Conservation (phyloP, 2,113 vertebrate species). For the Calyptomena viridis region DNA sequence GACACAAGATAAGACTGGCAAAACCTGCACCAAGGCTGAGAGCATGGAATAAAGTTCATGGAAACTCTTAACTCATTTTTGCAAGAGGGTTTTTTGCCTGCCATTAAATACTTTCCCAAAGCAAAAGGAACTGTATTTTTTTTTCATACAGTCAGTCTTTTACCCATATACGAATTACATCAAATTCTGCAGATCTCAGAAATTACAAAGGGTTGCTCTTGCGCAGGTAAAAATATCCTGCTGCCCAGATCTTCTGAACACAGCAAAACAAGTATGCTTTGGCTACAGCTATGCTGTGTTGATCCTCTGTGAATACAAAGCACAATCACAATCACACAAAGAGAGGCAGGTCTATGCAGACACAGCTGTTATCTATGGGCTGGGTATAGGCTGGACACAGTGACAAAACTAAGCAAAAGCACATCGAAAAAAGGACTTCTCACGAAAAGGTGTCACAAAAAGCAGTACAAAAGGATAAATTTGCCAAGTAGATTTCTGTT, state of each 20-base stretch:
- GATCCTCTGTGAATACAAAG: background rate
- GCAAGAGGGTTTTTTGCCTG: background rate
- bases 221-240: background rate
- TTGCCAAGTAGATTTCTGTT: background rate
- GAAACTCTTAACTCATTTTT: constrained; percentile 37
- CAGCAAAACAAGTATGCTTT: background rate
- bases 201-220: background rate
- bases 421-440: background rate
- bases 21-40: background rate
- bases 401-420: background rate
- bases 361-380: background rate
- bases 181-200: background rate
- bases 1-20: constrained; percentile 27
- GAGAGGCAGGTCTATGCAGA: background rate
- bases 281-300: background rate
- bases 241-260: background rate
- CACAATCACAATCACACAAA: background rate
- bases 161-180: background rate
- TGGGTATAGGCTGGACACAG: background rate
- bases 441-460: background rate
- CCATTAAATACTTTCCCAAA: background rate
- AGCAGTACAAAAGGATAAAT: background rate
- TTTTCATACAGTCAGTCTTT: background rate
- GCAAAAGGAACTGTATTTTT: background rate
- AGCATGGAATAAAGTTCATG: background rate